Percentiles rank a stretch among this genome's conserved stretches.
Evolutionary conservation across 2,888 invertebrate genomes (phyloP).

Genomic region (Podabrus alpinus): DNA sequence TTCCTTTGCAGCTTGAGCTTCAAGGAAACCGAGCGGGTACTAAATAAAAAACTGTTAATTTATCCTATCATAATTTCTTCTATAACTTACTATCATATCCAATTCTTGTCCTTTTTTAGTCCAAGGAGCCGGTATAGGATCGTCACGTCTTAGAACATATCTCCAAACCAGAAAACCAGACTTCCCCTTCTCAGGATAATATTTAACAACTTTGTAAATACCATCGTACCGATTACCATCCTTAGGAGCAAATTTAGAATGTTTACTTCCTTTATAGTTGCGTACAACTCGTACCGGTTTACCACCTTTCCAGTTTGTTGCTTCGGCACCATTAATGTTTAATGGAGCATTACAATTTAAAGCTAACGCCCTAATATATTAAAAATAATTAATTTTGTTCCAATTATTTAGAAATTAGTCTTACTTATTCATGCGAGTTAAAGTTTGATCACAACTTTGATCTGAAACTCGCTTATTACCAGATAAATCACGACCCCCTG

Average conservation of each 20-base stretch:
- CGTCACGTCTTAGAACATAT: conserved; percentile 76
- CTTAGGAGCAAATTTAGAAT: conserved; percentile 78
- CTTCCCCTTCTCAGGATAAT: conserved; percentile 76
- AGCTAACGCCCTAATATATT: conserved; percentile 71
- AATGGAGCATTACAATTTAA: conserved; percentile 76
- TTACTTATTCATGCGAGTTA: conserved; percentile 77
- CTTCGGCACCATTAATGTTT: conserved; percentile 68
- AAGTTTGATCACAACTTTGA: conserved; percentile 78
- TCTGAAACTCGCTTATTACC: conserved; percentile 81
- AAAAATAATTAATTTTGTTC: conserved; percentile 16
- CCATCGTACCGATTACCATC: conserved; percentile 83
- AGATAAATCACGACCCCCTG: conserved; percentile 81
- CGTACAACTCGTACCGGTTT: conserved; percentile 80
- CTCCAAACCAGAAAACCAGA: conserved; percentile 83
- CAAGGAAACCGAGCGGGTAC: conserved; percentile 76
- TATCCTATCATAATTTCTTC: neutral
- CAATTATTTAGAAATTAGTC: conserved; percentile 17
- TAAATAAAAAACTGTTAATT: conserved; percentile 42
- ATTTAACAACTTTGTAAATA: conserved; percentile 84
- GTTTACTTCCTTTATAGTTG: conserved; percentile 73
- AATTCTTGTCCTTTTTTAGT: conserved; percentile 67
- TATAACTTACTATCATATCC: conserved; percentile 50
- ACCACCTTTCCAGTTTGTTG: conserved; percentile 72
- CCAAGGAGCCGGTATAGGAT: conserved; percentile 81
- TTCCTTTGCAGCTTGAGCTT: conserved; percentile 63